phyloP scores from a whole-genome alignment of 2,888 invertebrate species.

The Euplexia lucipara region DNA sequence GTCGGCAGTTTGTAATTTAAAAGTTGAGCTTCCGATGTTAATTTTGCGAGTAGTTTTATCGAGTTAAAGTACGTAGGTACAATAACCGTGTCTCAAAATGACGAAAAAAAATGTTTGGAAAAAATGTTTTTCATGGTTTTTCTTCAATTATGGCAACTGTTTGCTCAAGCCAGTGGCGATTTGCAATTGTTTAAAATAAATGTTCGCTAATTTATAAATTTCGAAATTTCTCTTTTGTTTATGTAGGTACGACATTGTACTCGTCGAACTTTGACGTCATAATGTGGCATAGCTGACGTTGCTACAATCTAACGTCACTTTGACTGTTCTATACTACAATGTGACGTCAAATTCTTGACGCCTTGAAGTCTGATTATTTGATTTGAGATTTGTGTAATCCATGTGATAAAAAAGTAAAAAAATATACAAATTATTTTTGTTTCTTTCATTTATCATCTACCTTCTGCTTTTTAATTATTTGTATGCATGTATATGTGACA shows the following conservation, averaged over 20 bases:
- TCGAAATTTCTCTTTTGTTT: slow-evolving; percentile 70
- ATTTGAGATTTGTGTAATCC: slow-evolving; percentile 86
- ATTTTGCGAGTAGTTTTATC: slow-evolving; percentile 81
- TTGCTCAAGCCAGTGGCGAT: slow-evolving; percentile 84
- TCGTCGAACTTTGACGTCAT: slow-evolving; percentile 47
- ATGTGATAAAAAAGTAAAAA: slow-evolving; percentile 87
- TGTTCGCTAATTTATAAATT: slow-evolving; percentile 57
- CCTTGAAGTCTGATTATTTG: slow-evolving; percentile 80
- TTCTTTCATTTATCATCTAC: slow-evolving; percentile 78
- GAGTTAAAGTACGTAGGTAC: slow-evolving; percentile 72
- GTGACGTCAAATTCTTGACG: slow-evolving; percentile 49
- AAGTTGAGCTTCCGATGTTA: slow-evolving; percentile 85
- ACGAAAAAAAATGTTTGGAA: slow-evolving; percentile 75
- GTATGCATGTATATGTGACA: slow-evolving; percentile 77
- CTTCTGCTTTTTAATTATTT: slow-evolving; percentile 76
- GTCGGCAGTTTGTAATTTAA: slow-evolving; percentile 70
- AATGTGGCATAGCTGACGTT: slow-evolving; percentile 21
- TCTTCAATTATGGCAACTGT: slow-evolving; percentile 82
- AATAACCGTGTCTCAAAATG: slow-evolving; percentile 81
- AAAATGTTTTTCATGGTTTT: slow-evolving; percentile 68
- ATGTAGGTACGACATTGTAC: slow-evolving; percentile 60
- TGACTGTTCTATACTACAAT: slow-evolving; percentile 32
- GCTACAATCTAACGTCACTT: slow-evolving; percentile 20
- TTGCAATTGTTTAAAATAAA: slow-evolving; percentile 61
- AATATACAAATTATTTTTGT: slow-evolving; percentile 78